A percentile compares a stretch with the other conserved stretches of the same genome.
Evolutionary conservation across 2,113 vertebrate species (phyloP).

Genomic region (Nannobrachium achirus): DNA sequence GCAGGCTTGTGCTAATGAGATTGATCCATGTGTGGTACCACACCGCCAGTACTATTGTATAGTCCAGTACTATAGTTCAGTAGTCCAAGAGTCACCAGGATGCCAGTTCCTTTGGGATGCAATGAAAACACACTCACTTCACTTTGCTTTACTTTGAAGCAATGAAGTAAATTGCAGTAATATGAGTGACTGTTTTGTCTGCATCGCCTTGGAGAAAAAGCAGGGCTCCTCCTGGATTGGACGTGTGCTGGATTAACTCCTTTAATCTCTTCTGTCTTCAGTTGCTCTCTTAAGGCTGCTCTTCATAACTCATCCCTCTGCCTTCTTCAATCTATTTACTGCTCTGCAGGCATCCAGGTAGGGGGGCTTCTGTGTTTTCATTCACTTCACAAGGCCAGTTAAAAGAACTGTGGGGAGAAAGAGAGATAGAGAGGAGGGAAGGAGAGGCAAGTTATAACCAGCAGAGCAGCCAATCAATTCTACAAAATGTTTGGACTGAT

Average conservation of each 20-base stretch:
- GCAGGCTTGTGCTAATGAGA: conserved; percentile 41
- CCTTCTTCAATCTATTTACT: conserved; percentile 73
- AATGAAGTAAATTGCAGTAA: conserved; percentile 48
- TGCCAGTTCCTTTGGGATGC: conserved; percentile 1
- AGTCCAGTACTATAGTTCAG: not conserved
- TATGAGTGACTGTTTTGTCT: conserved; percentile 60
- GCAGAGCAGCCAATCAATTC: conserved; percentile 22
- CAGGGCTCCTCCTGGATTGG: conserved; percentile 63
- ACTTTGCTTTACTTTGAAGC: not conserved
- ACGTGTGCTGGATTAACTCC: conserved; percentile 69
- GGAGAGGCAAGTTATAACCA: conserved; percentile 29
- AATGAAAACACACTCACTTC: conserved; percentile 28
- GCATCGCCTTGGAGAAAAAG: conserved; percentile 40
- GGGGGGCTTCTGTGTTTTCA: conserved; percentile 45
- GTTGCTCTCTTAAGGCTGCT: conserved; percentile 37
- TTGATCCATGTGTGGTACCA: conserved; percentile 57
- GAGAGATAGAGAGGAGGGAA: conserved; percentile 34
- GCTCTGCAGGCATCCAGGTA: conserved; percentile 37
- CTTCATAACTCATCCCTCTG: conserved; percentile 44
- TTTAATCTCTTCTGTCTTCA: conserved; percentile 63
- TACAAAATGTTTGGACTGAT: conserved; percentile 14
- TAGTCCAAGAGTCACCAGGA: not conserved
- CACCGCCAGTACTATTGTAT: not conserved
- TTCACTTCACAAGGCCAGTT: conserved; percentile 54
- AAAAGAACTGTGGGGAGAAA: conserved; percentile 21